Evolutionary conservation across 2,888 invertebrate genomes (phyloP).

Genomic region (Bruchidius siliquastri): DNA sequence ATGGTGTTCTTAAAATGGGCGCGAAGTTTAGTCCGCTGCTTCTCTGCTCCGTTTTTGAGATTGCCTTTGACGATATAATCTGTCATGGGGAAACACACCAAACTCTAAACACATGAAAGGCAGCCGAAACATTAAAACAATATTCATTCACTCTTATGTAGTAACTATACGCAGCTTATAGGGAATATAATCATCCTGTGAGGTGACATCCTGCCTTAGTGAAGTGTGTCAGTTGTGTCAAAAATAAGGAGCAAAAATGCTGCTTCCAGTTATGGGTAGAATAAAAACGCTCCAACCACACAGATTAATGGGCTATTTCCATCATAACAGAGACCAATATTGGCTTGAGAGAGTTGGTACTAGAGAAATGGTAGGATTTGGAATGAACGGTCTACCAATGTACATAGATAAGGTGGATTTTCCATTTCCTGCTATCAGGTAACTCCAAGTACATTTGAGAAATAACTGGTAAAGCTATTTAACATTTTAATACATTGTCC

Average conservation of each 20-base stretch:
- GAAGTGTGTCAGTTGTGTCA: background rate
- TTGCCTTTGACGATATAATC: too few relatives aligned
- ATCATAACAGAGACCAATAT: constrained; percentile 15
- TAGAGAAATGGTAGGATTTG: constrained; percentile 85
- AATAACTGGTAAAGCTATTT: too few relatives aligned
- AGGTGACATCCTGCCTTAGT: background rate
- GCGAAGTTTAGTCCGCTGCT: too few relatives aligned
- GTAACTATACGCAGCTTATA: too few relatives aligned
- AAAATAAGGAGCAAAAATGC: background rate
- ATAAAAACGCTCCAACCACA: background rate
- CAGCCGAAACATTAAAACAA: too few relatives aligned
- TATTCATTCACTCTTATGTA: too few relatives aligned
- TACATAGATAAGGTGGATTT: constrained; percentile 73
- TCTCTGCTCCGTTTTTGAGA: too few relatives aligned
- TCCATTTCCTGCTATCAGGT: constrained; percentile 75
- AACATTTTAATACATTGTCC: too few relatives aligned
- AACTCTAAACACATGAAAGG: too few relatives aligned
- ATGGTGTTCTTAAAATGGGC: too few relatives aligned
- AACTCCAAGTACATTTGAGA: background rate
- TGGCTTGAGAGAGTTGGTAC: constrained; percentile 53
- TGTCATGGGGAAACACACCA: too few relatives aligned
- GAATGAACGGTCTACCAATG: constrained; percentile 69
- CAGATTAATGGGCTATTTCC: constrained; percentile 16
- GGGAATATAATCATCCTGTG: too few relatives aligned
- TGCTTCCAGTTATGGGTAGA: background rate